Conservation (phyloP, 2,888 invertebrate species). For the Acronicta alni region DNA sequence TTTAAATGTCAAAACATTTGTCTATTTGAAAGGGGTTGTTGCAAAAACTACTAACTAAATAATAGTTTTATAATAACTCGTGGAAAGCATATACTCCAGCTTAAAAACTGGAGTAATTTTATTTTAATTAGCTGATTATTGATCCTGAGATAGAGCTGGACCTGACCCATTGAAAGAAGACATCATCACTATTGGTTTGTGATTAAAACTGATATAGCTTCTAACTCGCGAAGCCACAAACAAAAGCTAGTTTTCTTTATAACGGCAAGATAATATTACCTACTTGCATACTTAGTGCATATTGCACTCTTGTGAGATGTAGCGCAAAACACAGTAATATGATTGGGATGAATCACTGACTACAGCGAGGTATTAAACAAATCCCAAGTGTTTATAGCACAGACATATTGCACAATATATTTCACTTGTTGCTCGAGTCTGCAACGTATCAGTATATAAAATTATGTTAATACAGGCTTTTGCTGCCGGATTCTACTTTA, state of each 20-base stretch:
- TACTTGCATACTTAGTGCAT: background rate
- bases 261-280: background rate
- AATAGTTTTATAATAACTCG: too few species aligned
- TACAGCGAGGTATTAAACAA: conserved; percentile 42
- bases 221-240: too few species aligned
- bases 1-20: too few species aligned
- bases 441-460: conserved; percentile 31
- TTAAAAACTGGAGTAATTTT: too few species aligned
- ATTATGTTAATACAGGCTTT: conserved; percentile 45
- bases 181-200: too few species aligned
- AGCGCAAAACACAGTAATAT: conserved; percentile 9
- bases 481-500: conserved; percentile 14
- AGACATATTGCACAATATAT: conserved; percentile 50
- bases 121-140: too few species aligned
- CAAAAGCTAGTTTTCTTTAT: background rate
- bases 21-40: too few species aligned
- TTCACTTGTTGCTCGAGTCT: conserved; percentile 45
- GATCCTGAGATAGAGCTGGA: too few species aligned
- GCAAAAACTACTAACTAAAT: too few species aligned
- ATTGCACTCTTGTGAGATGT: background rate
- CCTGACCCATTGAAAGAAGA: too few species aligned
- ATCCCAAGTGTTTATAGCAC: conserved; percentile 35
- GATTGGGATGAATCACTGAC: conserved; percentile 29
- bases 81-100: too few species aligned
- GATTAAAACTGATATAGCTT: too few species aligned